Base-by-base conservation (phyloP, 2,888 invertebrate genomes). In the Trissoscelio sp. region DNA sequence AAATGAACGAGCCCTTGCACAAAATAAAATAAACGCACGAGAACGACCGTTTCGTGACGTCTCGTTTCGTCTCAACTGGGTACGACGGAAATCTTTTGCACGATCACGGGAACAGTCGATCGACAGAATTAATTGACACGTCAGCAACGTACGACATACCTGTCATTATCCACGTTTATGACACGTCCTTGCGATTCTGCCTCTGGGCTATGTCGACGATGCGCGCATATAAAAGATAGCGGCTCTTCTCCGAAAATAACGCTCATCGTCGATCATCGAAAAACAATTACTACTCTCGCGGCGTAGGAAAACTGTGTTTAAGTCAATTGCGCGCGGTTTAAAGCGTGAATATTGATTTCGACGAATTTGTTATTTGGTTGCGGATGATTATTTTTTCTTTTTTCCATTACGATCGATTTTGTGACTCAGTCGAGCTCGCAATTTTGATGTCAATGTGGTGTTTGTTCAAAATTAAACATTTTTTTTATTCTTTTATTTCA, bases 51-150 rank as follows among this genome's bases (percentile, higher is more conserved):
- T 78, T 73, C 73, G 80, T 79, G 78, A 75, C 75, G 69, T 53
- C 73, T 62, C 58, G 66, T 37, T 55, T 62, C 22, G 37, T 74
- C 42, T 31, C 22, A 22, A 28, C 67, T 72, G 53, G 37, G n/a
- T n/a, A 46, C 79, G 55, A 72, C 79, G 79, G 55, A 75, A 79
- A 75, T 67, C 42, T 53, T 62, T 57, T 44, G 57, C 67, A 62
- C 74, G 79, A 73, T 77, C 77, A 58, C 57, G 69, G 34, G 46
- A 73, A 82, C 53, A 57, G 48, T 64, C 66, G 73, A 72, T 79
- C 60, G 64, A 16, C 62, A 81, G 82, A 84, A 85, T 84, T 84
- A 84, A 84, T 84, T 82, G 82, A 84, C 79, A 83, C 83, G 79
- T 85, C 82, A 83, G 81, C 82, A 51, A 62, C 48, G 81, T 62